Conservation (phyloP, 2,113 vertebrate genomes). For the Litocranius walleri region DNA sequence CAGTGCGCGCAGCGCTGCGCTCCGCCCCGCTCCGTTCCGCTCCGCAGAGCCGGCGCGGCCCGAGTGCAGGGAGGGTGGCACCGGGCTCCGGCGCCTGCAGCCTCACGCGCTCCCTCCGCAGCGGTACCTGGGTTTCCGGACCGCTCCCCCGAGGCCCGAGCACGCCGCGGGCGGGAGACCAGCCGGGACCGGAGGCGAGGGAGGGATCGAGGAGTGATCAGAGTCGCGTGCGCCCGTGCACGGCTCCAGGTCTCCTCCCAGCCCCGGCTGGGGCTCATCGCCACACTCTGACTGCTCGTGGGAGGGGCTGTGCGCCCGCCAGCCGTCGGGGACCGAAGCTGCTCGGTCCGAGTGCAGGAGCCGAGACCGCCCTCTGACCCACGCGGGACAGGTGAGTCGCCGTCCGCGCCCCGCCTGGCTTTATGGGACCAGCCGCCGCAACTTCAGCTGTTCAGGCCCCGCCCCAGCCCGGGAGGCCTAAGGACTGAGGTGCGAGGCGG, state of each 20-base stretch:
- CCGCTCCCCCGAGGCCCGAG: neutral
- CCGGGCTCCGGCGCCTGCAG: neutral
- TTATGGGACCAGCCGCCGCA: neutral
- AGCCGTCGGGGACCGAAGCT: neutral
- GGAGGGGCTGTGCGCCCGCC: neutral
- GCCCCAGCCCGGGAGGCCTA: conserved; percentile 15
- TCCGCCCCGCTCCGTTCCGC: conserved; percentile 72
- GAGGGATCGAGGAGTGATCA: neutral
- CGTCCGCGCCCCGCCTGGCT: neutral
- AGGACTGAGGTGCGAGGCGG: neutral
- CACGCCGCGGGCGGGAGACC: neutral
- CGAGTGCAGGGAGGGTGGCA: conserved; percentile 11
- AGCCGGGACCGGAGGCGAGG: neutral
- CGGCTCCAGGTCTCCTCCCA: neutral
- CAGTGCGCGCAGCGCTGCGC: conserved; percentile 50
- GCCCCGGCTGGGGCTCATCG: conserved; percentile 4
- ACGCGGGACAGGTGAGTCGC: conserved; percentile 67
- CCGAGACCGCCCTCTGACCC: neutral
- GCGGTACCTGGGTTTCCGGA: neutral
- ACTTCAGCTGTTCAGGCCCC: conserved; percentile 25
- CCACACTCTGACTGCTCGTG: neutral
- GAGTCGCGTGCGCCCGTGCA: conserved; percentile 29
- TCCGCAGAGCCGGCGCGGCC: conserved; percentile 63
- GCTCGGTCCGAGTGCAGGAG: neutral
- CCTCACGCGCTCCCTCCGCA: neutral